These are phyloP conservation scores for Corydoras sp. DNA, from an alignment of 2,113 vertebrate genomes.

Conservation along the genomic window DNA sequence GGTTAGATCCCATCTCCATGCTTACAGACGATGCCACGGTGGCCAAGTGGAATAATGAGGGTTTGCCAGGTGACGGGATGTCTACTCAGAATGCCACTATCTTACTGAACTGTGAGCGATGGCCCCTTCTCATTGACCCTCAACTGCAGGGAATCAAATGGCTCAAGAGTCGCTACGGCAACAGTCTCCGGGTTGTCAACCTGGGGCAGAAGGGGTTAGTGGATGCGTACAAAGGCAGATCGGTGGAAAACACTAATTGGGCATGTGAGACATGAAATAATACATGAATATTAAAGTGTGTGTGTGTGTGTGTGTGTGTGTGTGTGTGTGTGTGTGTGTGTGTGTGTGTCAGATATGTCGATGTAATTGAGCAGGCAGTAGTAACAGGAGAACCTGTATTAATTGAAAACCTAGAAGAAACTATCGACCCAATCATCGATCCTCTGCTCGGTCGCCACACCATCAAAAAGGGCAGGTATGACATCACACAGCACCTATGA, in stretches of 20 bases:
- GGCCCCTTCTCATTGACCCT: conserved; percentile 70
- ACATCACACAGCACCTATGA: background rate
- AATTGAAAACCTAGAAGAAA: conserved; percentile 72
- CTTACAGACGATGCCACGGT: conserved; percentile 63
- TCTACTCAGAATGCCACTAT: conserved; percentile 68
- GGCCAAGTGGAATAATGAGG: conserved; percentile 72
- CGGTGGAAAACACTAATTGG: background rate
- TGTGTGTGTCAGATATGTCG: conserved; percentile 55
- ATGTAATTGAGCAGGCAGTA: conserved; percentile 67
- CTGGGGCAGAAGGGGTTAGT: conserved; percentile 68
- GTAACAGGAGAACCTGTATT: conserved; percentile 64
- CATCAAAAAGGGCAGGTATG: conserved; percentile 72
- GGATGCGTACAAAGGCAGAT: background rate
- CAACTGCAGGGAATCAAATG: conserved; percentile 70
- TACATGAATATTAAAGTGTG: background rate
- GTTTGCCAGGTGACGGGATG: conserved; percentile 64
- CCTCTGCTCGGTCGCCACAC: conserved; percentile 63
- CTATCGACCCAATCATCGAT: conserved; percentile 65
- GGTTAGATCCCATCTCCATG: conserved; percentile 65
- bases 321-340: background rate
- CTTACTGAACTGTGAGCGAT: conserved; percentile 64
- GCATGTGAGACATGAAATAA: background rate
- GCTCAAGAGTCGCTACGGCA: conserved; percentile 69
- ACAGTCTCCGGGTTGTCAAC: conserved; percentile 61
- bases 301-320: conserved; percentile 54